A percentile compares a stretch with the other conserved stretches of the same genome.
Conservation (phyloP, 2,888 invertebrate species). For the Lasioglossum morio region DNA sequence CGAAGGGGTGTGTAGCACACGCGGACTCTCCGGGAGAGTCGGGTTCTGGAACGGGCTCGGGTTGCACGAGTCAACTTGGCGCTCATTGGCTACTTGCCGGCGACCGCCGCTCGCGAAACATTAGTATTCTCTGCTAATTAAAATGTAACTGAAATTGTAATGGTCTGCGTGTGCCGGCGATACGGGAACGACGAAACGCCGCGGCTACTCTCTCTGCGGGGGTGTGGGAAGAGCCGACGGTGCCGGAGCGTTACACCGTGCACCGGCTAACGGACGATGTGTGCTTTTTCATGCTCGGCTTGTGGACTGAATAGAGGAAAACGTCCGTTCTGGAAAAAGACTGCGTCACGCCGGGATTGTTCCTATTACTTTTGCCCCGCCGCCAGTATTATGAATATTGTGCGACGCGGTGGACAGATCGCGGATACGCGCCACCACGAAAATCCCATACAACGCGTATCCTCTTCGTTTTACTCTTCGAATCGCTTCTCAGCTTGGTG, state of each 20-base stretch:
- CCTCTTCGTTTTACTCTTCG: background rate
- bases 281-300: slow-evolving; percentile 67
- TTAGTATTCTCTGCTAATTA: slow-evolving; percentile 82
- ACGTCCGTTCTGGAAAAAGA: slow-evolving; percentile 58
- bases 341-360: slow-evolving; percentile 51
- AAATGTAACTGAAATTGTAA: slow-evolving; percentile 82
- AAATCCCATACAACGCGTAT: background rate
- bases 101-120: slow-evolving; percentile 76
- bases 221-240: slow-evolving; percentile 5
- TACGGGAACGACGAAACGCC: slow-evolving; percentile 28
- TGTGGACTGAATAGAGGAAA: slow-evolving; percentile 64
- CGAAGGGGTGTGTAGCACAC: background rate
- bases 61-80: slow-evolving; percentile 69
- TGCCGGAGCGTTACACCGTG: slow-evolving; percentile 52
- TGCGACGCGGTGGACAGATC: slow-evolving; percentile 11
- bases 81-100: slow-evolving; percentile 71
- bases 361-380: slow-evolving; percentile 52
- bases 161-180: slow-evolving; percentile 66
- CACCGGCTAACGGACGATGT: slow-evolving; percentile 50
- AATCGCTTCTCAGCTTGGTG: background rate
- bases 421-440: background rate
- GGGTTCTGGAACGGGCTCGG: slow-evolving; percentile 64
- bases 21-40: slow-evolving; percentile 21
- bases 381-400: slow-evolving; percentile 44
- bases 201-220: background rate